Conservation (phyloP, 2,113 vertebrate genomes). For the Lampris incognitus region DNA sequence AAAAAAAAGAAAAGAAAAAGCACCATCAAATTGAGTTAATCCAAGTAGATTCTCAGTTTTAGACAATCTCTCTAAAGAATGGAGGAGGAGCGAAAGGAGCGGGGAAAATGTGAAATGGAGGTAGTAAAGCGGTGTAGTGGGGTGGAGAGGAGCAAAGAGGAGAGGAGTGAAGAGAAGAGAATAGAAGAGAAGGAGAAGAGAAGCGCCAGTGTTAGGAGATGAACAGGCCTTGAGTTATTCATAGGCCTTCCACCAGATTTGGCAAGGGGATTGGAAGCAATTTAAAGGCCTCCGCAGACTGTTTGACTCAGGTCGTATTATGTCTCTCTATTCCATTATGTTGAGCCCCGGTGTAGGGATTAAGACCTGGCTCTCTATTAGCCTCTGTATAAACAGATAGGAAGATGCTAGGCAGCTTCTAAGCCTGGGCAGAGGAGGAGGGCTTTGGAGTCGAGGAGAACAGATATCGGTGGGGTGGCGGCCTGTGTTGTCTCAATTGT, state of each 20-base stretch:
- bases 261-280: slow-evolving; percentile 79
- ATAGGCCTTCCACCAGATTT: slow-evolving; percentile 79
- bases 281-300: slow-evolving; percentile 74
- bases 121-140: neutral
- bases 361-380: slow-evolving; percentile 74
- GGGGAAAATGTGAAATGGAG: neutral
- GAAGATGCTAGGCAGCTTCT: slow-evolving; percentile 51
- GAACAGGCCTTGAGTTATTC: slow-evolving; percentile 73
- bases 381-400: slow-evolving; percentile 74
- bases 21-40: slow-evolving; percentile 29
- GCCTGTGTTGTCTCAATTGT: slow-evolving; percentile 18
- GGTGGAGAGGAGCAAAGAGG: neutral
- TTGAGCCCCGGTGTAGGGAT: slow-evolving; percentile 68
- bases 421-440: slow-evolving; percentile 43
- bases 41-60: slow-evolving; percentile 32
- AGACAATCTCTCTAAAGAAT: neutral
- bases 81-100: neutral
- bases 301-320: slow-evolving; percentile 77
- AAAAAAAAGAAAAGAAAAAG: slow-evolving; percentile 19
- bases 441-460: slow-evolving; percentile 66
- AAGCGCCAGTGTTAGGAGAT: slow-evolving; percentile 15
- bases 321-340: slow-evolving; percentile 78
- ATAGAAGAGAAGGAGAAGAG: slow-evolving; percentile 26
- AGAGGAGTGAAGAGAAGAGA: slow-evolving; percentile 17
- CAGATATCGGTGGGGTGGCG: slow-evolving; percentile 33